Evolutionary conservation across 1,140 invertebrate genomes (phyloP), one percentile per base, ranked within the genome.

Genomic region (Neoseiulus cucumeris): DNA sequence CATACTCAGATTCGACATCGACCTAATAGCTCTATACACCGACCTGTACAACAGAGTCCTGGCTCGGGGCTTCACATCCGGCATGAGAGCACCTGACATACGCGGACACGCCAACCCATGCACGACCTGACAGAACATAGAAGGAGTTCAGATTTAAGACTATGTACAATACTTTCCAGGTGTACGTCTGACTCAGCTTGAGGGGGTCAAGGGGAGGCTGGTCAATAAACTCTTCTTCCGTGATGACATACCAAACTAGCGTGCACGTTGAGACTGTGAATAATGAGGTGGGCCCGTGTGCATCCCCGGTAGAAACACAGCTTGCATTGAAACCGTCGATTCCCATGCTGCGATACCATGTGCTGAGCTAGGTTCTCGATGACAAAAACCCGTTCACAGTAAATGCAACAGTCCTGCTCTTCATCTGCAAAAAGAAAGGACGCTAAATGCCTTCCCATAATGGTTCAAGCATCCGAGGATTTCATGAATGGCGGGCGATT

Each of bases 291-390:
- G 25, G 51, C 51, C 22, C 51, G 25, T 20, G 51, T 59, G 51
- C 51, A 59, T 59, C 51, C 51, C 1, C 51, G 51, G 22, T 59
- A 59, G 22, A 59, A 59, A 59, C 51, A 59, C 17, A n/a, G 25
- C 33, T 59, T 59, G 22, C 51, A 59, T 59, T 59, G 51, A 59
- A 59, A 59, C 6, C 51, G 17, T 6, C 51, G 51, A 25, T 59
- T 59, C 22, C 51, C 51, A 59, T 59, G 51, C 22, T 59, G 51
- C 1, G 51, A 25, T 20, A 29, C 51, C 51, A 59, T 59, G 22
- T 59, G 51, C 6, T 14, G 17, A 12, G 51, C 51, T 14, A 59
- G 51, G 51, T 59, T 59, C 22, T 59, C 51, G 22, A 59, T 59
- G 22, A 59, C 51, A 59, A 59, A 59, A 25, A 59, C 33, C 22